Percentiles rank a stretch among this genome's conserved stretches.
Conservation (phyloP, 2,888 invertebrate genomes). For the Aporophyla nigra region DNA sequence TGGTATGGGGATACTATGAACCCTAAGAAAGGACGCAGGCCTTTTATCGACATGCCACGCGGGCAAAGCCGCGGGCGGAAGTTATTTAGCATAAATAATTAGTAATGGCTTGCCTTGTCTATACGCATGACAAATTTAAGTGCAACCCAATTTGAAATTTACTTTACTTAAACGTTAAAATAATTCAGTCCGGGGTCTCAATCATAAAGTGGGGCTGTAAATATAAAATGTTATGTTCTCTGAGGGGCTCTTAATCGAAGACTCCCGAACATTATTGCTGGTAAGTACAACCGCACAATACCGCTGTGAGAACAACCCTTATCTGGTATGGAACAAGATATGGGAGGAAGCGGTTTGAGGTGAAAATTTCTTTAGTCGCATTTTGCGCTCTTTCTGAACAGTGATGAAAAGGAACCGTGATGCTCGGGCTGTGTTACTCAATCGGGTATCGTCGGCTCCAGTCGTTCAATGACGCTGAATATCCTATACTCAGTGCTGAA, state of each 20-base stretch:
- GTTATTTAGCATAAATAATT: neutral
- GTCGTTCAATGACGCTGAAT: too few species aligned
- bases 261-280: constrained; percentile 40
- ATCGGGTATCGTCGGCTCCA: too few species aligned
- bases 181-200: constrained; percentile 31
- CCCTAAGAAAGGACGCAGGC: too few species aligned
- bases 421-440: too few species aligned
- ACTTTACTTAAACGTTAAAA: constrained; percentile 28
- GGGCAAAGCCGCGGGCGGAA: too few species aligned
- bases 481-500: too few species aligned
- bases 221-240: constrained; percentile 54
- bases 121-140: constrained; percentile 2
- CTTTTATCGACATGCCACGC: too few species aligned
- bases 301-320: constrained; percentile 28
- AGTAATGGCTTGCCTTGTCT: neutral
- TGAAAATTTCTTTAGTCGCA: neutral
- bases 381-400: too few species aligned
- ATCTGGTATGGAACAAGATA: neutral
- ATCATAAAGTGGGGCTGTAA: constrained; percentile 48
- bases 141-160: constrained; percentile 6
- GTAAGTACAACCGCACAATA: constrained; percentile 41
- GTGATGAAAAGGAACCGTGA: too few species aligned
- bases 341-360: neutral
- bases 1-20: too few species aligned
- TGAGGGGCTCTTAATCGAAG: constrained; percentile 29